Percentiles rank a stretch among this genome's conserved stretches.
These are phyloP conservation scores for Helarctos malayanus DNA, from an alignment of 2,797 vertebrate genomes.

Conservation along the genomic window DNA sequence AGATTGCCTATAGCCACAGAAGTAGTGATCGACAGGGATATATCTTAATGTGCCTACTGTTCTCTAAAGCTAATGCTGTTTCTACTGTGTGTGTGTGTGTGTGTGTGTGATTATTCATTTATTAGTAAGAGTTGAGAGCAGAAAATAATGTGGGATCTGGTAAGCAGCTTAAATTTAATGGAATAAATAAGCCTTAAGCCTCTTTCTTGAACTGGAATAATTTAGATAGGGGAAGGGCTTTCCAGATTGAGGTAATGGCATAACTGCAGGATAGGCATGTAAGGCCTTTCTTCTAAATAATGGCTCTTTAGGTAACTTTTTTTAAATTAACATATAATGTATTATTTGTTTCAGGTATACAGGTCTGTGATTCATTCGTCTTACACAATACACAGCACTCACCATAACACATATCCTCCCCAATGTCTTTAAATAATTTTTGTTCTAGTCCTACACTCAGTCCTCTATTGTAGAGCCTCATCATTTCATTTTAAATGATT, in stretches of 20 bases:
- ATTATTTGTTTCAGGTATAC: too few species aligned
- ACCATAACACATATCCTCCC: too few species aligned
- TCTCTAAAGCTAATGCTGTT: background rate
- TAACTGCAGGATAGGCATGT: background rate
- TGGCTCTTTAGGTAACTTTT: background rate
- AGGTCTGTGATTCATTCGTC: too few species aligned
- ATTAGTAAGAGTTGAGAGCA: background rate
- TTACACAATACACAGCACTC: too few species aligned
- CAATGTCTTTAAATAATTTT: background rate
- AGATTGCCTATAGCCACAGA: background rate
- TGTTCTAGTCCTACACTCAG: background rate
- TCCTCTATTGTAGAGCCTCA: background rate
- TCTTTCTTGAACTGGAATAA: background rate
- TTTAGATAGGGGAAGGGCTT: background rate
- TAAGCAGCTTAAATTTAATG: background rate
- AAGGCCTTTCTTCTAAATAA: background rate
- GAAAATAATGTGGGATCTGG: background rate
- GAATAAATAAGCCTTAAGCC: background rate
- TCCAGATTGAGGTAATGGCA: background rate
- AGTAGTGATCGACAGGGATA: background rate
- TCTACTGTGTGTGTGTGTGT: background rate
- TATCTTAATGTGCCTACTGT: background rate
- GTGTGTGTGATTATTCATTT: background rate
- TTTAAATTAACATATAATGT: too few species aligned
- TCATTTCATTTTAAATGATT: background rate